Evolutionary conservation across 2,113 vertebrate species (phyloP).

Genomic region (Nettapus auritus): DNA sequence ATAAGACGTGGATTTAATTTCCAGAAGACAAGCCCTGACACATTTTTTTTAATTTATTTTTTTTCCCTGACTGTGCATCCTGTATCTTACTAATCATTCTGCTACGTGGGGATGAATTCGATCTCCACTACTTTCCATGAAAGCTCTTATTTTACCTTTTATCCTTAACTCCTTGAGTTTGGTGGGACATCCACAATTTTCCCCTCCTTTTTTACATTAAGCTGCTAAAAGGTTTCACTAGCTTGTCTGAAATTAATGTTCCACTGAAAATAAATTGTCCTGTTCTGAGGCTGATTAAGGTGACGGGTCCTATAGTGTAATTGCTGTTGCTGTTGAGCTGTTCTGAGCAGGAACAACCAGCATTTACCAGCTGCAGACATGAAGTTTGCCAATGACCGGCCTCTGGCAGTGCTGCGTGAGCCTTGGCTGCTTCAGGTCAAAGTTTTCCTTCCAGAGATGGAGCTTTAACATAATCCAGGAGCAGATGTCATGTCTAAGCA

Average conservation of each 20-base stretch:
- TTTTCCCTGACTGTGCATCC: background rate
- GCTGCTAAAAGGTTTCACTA: conserved; percentile 7
- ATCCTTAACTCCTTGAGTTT: background rate
- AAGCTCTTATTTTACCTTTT: background rate
- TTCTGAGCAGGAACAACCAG: background rate
- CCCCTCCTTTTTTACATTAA: background rate
- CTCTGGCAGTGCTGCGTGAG: accelerated
- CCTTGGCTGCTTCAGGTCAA: background rate
- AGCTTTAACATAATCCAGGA: background rate
- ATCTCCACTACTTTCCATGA: background rate
- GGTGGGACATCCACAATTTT: background rate
- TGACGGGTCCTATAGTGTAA: background rate
- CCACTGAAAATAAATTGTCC: background rate
- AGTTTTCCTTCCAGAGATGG: background rate
- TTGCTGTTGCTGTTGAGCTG: background rate
- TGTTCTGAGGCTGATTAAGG: background rate
- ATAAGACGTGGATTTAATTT: background rate
- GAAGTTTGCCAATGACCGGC: accelerated
- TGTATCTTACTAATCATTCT: background rate
- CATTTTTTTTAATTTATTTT: background rate
- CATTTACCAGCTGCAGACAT: background rate
- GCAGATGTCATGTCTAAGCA: background rate
- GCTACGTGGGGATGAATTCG: background rate
- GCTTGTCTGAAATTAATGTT: conserved; percentile 29
- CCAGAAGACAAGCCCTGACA: background rate